phyloP scores from a whole-genome alignment of 2,888 invertebrate genomes.

The Chrysolina americana region DNA sequence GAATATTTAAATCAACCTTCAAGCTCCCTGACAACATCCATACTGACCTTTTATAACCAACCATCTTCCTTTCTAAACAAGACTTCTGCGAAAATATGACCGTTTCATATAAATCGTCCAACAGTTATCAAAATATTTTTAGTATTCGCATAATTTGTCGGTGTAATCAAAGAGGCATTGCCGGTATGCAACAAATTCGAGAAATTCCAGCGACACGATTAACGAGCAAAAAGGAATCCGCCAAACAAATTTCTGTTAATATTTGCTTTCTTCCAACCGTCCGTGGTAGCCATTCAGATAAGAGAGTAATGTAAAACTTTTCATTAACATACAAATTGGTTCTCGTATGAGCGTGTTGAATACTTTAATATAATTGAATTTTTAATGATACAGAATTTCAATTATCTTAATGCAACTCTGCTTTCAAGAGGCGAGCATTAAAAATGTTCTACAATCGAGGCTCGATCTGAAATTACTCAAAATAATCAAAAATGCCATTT shows the following conservation, averaged over 20 bases:
- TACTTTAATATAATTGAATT: slow-evolving; percentile 31
- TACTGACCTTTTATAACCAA: too few relatives aligned
- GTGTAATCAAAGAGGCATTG: not conserved
- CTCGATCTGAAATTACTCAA: slow-evolving; percentile 6
- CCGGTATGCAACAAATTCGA: not conserved
- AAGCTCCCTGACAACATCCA: too few relatives aligned
- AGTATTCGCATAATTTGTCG: not conserved
- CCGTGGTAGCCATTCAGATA: slow-evolving; percentile 25
- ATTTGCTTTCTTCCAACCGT: slow-evolving; percentile 18
- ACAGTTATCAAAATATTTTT: not conserved
- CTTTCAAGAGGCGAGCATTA: slow-evolving; percentile 27
- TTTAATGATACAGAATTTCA: slow-evolving; percentile 31
- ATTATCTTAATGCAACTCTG: slow-evolving; percentile 32
- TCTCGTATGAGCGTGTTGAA: slow-evolving; percentile 32
- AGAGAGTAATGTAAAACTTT: slow-evolving; percentile 21
- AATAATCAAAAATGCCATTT: slow-evolving; percentile 17
- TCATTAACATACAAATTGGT: slow-evolving; percentile 33
- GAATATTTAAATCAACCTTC: too few relatives aligned
- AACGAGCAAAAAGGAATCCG: not conserved
- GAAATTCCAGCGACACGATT: not conserved
- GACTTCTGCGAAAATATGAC: too few relatives aligned
- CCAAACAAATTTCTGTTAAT: slow-evolving; percentile 11
- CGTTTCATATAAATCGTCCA: too few relatives aligned
- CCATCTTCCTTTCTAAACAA: too few relatives aligned
- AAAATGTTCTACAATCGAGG: slow-evolving; percentile 10